Conservation (phyloP, 2,888 invertebrate genomes). For the Phalangium opilio region DNA sequence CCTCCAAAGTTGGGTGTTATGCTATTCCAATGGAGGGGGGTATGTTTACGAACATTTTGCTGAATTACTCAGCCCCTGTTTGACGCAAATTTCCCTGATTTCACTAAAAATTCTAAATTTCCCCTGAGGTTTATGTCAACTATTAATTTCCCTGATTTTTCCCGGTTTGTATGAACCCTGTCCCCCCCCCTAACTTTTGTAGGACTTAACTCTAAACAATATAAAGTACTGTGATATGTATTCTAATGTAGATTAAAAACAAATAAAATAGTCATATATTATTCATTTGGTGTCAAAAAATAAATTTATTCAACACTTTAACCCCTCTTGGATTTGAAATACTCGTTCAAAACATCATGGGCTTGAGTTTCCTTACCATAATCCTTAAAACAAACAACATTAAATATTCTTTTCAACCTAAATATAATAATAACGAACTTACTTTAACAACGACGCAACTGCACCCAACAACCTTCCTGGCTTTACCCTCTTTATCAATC, state of each 20-base stretch:
- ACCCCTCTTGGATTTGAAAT: constrained; percentile 47
- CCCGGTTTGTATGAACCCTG: too few species aligned
- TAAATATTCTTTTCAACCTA: constrained; percentile 8
- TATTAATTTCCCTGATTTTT: too few species aligned
- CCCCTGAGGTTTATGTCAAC: too few species aligned
- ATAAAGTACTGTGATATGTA: background rate
- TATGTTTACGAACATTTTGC: too few species aligned
- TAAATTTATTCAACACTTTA: constrained; percentile 7
- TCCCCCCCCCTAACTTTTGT: too few species aligned
- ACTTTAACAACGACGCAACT: constrained; percentile 22
- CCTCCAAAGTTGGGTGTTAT: too few species aligned
- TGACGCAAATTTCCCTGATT: too few species aligned
- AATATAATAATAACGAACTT: constrained; percentile 4
- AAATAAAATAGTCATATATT: background rate
- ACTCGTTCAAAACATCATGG: constrained; percentile 83
- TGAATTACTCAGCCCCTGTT: too few species aligned
- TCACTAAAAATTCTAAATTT: too few species aligned
- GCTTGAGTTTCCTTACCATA: constrained; percentile 96
- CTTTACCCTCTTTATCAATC: constrained; percentile 97
- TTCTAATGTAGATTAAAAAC: background rate
- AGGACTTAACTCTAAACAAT: too few species aligned
- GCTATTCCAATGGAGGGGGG: too few species aligned
- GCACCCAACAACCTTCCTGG: constrained; percentile 51
- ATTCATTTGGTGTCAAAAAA: background rate
- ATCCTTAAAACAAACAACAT: constrained; percentile 46